A percentile compares a stretch with the other conserved stretches of the same genome.
phyloP scores from a whole-genome alignment of 2,888 invertebrate genomes.

The Mythimna loreyi region DNA sequence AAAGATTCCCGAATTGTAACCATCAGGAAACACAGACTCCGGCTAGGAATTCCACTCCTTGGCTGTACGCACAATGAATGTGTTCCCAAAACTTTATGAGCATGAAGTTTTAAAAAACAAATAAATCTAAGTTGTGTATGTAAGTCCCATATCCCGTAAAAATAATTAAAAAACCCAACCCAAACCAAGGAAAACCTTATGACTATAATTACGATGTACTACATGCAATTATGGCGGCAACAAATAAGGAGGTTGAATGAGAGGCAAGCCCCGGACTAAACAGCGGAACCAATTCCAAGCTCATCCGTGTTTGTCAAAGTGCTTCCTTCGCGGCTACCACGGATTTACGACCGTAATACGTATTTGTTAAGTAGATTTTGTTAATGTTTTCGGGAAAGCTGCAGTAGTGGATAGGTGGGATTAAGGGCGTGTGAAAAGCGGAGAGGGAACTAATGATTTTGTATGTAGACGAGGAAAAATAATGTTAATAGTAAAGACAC shows the following conservation, averaged over 20 bases:
- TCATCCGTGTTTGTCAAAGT: slow-evolving; percentile 88
- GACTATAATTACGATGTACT: slow-evolving; percentile 66
- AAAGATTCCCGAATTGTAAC: too few relatives aligned
- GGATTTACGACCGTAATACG: slow-evolving; percentile 59
- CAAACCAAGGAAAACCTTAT: slow-evolving; percentile 55
- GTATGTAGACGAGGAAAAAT: too few relatives aligned
- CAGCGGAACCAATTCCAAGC: slow-evolving; percentile 87
- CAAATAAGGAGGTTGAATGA: slow-evolving; percentile 77
- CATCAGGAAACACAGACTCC: too few relatives aligned
- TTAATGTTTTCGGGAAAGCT: slow-evolving; percentile 7
- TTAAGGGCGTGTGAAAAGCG: too few relatives aligned
- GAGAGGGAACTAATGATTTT: too few relatives aligned
- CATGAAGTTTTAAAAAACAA: too few relatives aligned
- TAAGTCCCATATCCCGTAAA: too few relatives aligned
- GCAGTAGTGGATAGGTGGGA: neutral
- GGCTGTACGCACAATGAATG: too few relatives aligned
- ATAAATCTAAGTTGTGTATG: too few relatives aligned
- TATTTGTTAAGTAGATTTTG: slow-evolving; percentile 46
- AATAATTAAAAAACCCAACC: slow-evolving; percentile 5
- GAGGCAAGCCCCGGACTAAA: slow-evolving; percentile 82
- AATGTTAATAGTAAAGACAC: too few relatives aligned
- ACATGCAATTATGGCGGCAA: slow-evolving; percentile 75
- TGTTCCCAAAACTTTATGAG: too few relatives aligned
- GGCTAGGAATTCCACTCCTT: too few relatives aligned
- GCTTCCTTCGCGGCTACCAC: slow-evolving; percentile 76